A percentile compares a stretch with the other conserved stretches of the same genome.
These are phyloP conservation scores for Neoniphon sammara DNA, from an alignment of 2,797 vertebrate genomes.

Conservation along the genomic window DNA sequence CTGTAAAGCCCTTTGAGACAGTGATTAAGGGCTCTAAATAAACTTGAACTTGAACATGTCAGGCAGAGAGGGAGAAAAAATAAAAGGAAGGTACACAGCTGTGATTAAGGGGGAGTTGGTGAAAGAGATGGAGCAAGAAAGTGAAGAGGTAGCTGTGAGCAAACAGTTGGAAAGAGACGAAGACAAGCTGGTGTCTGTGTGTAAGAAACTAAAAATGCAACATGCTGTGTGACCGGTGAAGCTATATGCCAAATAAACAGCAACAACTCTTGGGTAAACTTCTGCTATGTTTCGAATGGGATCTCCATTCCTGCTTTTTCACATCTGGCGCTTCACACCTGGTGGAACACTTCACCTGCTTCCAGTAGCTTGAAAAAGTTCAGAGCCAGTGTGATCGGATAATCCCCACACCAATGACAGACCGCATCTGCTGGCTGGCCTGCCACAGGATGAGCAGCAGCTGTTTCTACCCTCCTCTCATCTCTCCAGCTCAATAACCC, in stretches of 20 bases:
- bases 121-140: constrained; percentile 12
- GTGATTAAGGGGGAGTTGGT: constrained; percentile 13
- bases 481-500: constrained; percentile 60
- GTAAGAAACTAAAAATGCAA: constrained; percentile 20
- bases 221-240: neutral
- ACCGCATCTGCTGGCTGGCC: constrained; percentile 48
- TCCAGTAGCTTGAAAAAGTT: constrained; percentile 31
- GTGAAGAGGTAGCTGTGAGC: neutral
- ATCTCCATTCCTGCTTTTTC: constrained; percentile 12
- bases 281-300: neutral
- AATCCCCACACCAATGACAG: constrained; percentile 8
- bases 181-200: constrained; percentile 22
- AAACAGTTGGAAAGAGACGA: constrained; percentile 10
- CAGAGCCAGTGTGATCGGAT: constrained; percentile 28
- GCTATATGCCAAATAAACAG: constrained; percentile 20
- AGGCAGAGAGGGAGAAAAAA: constrained; percentile 5
- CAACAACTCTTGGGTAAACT: constrained; percentile 10
- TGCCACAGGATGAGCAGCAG: constrained; percentile 39
- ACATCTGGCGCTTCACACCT: constrained; percentile 49
- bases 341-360: constrained; percentile 21
- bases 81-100: neutral
- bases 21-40: no score
- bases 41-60: no score
- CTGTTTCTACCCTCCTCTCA: constrained; percentile 34
- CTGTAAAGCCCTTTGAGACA: no score